Percentiles rank a stretch among this genome's conserved stretches.
Conservation (phyloP, 2,113 vertebrate species). For the Neotoma lepida region DNA sequence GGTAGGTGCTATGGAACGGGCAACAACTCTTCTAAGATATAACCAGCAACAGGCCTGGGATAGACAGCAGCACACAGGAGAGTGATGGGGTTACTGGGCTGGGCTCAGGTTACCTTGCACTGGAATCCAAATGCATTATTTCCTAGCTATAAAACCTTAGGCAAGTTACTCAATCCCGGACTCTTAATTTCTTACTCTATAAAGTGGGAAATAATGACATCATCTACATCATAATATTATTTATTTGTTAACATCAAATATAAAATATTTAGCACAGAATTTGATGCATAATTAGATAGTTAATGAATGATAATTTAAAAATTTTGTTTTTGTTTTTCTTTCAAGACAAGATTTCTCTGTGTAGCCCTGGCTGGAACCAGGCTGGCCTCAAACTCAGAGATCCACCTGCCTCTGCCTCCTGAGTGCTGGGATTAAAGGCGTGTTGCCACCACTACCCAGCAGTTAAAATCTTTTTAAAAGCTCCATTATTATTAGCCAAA, state of each 20-base stretch:
- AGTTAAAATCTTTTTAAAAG: not conserved
- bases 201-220: not conserved
- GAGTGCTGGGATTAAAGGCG: not conserved
- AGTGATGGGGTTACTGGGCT: not conserved
- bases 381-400: not conserved
- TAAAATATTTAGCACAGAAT: not conserved
- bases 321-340: not conserved
- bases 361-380: not conserved
- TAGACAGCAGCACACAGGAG: not conserved
- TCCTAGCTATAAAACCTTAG: not conserved
- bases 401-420: not conserved
- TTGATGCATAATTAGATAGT: not conserved
- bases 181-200: not conserved
- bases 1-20: not conserved
- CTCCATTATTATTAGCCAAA: not conserved
- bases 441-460: not conserved
- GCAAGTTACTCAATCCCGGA: not conserved
- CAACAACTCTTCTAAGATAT: not conserved
- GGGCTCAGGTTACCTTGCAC: not conserved
- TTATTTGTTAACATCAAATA: conserved; percentile 1
- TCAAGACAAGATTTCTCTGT: not conserved
- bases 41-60: not conserved
- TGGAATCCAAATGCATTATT: not conserved
- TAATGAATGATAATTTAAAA: conserved; percentile 2
- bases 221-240: not conserved